A percentile compares a stretch with the other conserved stretches of the same genome.
Conservation (phyloP, 2,888 invertebrate genomes). For the Drosophila robusta region DNA sequence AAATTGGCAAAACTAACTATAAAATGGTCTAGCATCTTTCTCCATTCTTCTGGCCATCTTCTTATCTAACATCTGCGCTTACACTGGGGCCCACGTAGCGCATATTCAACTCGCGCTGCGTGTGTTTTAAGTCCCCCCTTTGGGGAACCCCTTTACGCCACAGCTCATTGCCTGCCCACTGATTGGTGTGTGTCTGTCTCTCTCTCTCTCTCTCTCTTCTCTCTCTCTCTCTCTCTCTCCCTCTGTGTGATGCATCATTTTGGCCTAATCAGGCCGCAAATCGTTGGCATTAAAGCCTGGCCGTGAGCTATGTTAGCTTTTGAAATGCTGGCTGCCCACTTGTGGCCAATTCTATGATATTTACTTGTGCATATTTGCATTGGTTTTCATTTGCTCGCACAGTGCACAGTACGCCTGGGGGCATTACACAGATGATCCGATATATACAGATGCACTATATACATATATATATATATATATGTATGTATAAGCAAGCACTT, state of each 20-base stretch:
- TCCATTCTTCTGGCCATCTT: constrained; percentile 21
- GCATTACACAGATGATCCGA: constrained; percentile 21
- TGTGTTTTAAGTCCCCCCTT: constrained; percentile 50
- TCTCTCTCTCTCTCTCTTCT: constrained; percentile 2
- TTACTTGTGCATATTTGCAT: constrained; percentile 64
- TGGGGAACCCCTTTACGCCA: constrained; percentile 5
- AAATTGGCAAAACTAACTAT: constrained; percentile 67
- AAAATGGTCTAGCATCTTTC: constrained; percentile 48
- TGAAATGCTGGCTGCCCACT: constrained; percentile 54
- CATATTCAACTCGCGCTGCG: constrained; percentile 73
- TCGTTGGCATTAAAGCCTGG: constrained; percentile 75
- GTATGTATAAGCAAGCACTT: constrained; percentile 18
- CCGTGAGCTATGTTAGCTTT: constrained; percentile 71
- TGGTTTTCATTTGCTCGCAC: constrained; percentile 43
- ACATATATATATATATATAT: not conserved
- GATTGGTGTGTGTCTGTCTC: constrained; percentile 10
- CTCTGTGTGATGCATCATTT: constrained; percentile 75
- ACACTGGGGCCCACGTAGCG: constrained; percentile 66
- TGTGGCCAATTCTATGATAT: constrained; percentile 60
- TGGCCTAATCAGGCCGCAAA: constrained; percentile 75
- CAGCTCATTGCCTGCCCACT: constrained; percentile 37
- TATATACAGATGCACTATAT: constrained; percentile 2
- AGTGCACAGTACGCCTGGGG: constrained; percentile 17
- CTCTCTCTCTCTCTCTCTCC: constrained; percentile 7
- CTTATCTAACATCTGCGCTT: constrained; percentile 64